Evolutionary conservation across 1,140 invertebrate genomes (phyloP), one percentile per base, ranked within the genome.

Genomic region (Streblospio benedicti): DNA sequence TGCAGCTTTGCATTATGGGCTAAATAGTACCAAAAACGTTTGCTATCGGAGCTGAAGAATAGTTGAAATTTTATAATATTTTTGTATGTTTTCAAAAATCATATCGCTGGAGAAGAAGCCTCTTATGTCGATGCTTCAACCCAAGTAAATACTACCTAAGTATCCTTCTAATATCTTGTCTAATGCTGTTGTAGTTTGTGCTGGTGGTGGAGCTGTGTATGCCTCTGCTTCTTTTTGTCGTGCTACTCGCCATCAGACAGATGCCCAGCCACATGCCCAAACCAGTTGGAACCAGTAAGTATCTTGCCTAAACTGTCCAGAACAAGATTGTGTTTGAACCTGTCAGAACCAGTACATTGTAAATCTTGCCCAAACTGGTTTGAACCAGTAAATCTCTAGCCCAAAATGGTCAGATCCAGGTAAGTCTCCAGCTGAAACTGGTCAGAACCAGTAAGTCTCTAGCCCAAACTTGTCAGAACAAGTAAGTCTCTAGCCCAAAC

Each of bases 191-290:
- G 53, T 69, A 80, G 77, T 72, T 79, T 61, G 77, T 80, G 41
- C 58, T 80, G 47, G 49, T 81, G 56, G 78, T 80, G 64, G 79
- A 81, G 69, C 57, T 80, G 44, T 76, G 75, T 52, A 79, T 81
- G 54, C 79, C 79, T 4, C 63, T 81, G 52, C 77, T 80, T 16
- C 63, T 81, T 18, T 80, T 80, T 63, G 70, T 81, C 20, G 79
- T 81, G 27, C 62, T 81, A 16, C 53, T 79, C 14, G 65, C 70
- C 3, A 80, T 81, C 45, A 67, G 79, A 55, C 68, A 68, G 53
- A 76, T 77, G 61, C n/a, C n/a, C n/a, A n/a, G n/a, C n/a, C 75
- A 78, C 47, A 73, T 76, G 32, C 73, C 79, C 3, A 61, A 71
- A 64, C 70, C 72, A 30, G 62, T 69, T 18, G 56, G 60, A 5